Evolutionary conservation across 2,888 invertebrate species (phyloP), one percentile per base, ranked within the genome.

Genomic region (Coelinius sp.): DNA sequence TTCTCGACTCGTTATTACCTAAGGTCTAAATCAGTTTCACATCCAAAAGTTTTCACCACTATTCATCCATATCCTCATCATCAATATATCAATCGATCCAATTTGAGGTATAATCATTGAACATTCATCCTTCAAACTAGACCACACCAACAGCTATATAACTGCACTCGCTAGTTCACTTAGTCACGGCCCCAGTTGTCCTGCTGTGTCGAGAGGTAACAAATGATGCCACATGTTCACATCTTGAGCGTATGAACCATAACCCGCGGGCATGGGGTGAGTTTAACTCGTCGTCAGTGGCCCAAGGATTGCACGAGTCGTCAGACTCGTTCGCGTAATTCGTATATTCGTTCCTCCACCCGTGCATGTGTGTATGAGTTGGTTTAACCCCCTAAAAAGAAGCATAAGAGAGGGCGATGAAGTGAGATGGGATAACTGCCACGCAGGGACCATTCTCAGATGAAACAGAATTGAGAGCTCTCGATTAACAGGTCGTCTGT

Each of bases 201-300:
- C 80, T 73, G 79, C 77, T 35, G 49, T 35, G 66, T 65, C 49
- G 63, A 52, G 73, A 80, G 80, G 82, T 86, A 85, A 87, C 85
- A 86, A 87, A 87, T 85, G 86, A 87, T 81, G 86, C 87, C 87
- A 87, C 86, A 87, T 87, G 86, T 85, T 87, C 85, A 80, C 80
- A 84, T 85, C 86, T 87, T 85, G 84, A 83, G 82, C 83, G 78
- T 73, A 75, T 74, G 73, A 25, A 70, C 71, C 75, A 70, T 76
- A 77, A 77, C 76, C 73, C 75, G 66, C 74, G 65, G 73, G 71
- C 68, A 65, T 68, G 76, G 79, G 77, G 76, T 75, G 79, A 79
- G 77, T 81, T 81, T 77, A 79, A 81, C 78, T 76, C 69, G 68
- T 69, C 71, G 72, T 62, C 68, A 73, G 62, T 22, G 62, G 73